These are phyloP conservation scores for Pseudomyrmex sp. DNA, from an alignment of 1,140 invertebrate genomes.

Conservation along the genomic window DNA sequence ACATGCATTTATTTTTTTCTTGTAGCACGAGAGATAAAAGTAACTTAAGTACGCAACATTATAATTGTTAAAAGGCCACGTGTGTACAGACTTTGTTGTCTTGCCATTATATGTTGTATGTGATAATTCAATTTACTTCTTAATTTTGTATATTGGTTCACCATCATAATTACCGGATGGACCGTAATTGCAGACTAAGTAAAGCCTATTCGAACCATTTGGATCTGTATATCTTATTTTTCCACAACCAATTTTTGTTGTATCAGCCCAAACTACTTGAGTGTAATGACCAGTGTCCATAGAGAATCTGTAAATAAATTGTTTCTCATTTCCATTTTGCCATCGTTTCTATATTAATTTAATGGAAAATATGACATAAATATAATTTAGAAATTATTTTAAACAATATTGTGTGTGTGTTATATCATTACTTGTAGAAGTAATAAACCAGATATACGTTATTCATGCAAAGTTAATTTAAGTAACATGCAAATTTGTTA, in stretches of 20 bases:
- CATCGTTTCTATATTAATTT: background rate
- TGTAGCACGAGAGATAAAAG: too few species aligned
- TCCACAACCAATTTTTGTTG: constrained; percentile 80
- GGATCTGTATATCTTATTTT: constrained; percentile 50
- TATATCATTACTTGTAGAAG: too few species aligned
- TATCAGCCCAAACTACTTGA: constrained; percentile 77
- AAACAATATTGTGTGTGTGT: too few species aligned
- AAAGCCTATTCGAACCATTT: constrained; percentile 35
- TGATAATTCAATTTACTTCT: background rate
- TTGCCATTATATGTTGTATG: background rate
- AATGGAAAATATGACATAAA: background rate
- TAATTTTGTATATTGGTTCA: constrained; percentile 53
- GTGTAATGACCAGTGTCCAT: constrained; percentile 44
- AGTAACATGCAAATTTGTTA: background rate
- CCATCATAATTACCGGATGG: constrained; percentile 78
- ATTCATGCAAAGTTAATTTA: background rate
- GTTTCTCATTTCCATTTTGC: too few species aligned
- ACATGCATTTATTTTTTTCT: too few species aligned
- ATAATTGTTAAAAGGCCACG: too few species aligned
- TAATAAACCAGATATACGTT: too few species aligned
- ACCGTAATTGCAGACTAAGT: constrained; percentile 83
- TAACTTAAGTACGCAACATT: too few species aligned
- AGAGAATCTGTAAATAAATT: constrained; percentile 5
- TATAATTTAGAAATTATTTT: background rate
- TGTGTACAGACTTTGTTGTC: background rate